Evolutionary conservation across 2,888 invertebrate genomes (phyloP).

Genomic region (Orthonevra nobilis): DNA sequence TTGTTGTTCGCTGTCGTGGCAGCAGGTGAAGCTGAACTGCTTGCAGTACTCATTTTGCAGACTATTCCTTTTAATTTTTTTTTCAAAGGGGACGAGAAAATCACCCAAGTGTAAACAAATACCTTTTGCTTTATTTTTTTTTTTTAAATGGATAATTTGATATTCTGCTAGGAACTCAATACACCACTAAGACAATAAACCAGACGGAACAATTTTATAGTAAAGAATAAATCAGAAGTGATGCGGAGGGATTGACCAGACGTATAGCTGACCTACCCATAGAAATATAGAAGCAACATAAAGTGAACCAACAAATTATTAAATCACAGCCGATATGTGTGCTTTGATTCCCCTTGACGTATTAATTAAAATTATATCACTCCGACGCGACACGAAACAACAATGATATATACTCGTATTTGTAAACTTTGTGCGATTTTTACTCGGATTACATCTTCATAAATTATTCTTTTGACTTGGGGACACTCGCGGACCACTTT

Average conservation of each 20-base stretch:
- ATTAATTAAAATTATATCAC: slow-evolving; percentile 26
- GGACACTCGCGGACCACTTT: not conserved
- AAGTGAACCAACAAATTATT: not conserved
- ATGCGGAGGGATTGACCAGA: slow-evolving; percentile 3
- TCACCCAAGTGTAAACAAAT: slow-evolving; percentile 45
- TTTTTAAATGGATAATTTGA: slow-evolving; percentile 1
- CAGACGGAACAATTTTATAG: not conserved
- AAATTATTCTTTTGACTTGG: slow-evolving; percentile 14
- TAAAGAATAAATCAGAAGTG: slow-evolving; percentile 4
- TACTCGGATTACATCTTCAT: slow-evolving; percentile 58
- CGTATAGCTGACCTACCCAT: slow-evolving; percentile 3
- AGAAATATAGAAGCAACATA: not conserved
- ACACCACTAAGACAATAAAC: slow-evolving; percentile 1
- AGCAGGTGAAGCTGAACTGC: slow-evolving; percentile 54
- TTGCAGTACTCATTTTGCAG: slow-evolving; percentile 52
- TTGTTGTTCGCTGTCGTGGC: slow-evolving; percentile 24
- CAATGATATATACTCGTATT: slow-evolving; percentile 31
- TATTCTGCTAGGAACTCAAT: slow-evolving; percentile 5
- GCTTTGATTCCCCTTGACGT: not conserved
- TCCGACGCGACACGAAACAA: slow-evolving; percentile 17
- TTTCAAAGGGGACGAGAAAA: slow-evolving; percentile 21
- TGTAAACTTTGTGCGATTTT: slow-evolving; percentile 19
- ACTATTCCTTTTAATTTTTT: not conserved
- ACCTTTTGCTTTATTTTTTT: slow-evolving; percentile 12
- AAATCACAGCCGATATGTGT: slow-evolving; percentile 14